These are phyloP conservation scores for Stenodera caucasica DNA, from an alignment of 2,888 invertebrate species.

Conservation along the genomic window DNA sequence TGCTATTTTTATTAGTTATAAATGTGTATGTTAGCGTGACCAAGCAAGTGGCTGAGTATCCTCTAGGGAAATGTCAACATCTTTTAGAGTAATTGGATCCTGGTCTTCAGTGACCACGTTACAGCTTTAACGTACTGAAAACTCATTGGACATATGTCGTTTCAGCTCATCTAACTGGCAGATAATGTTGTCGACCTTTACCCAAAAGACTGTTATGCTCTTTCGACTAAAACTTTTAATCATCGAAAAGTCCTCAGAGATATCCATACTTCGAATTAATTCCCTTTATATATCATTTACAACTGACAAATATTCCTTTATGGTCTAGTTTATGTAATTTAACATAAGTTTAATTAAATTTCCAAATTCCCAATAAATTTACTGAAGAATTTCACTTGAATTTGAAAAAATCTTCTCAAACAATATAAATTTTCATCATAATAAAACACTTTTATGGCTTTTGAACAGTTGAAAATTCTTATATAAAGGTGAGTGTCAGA, in stretches of 20 bases:
- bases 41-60: conserved; percentile 31
- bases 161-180: conserved; percentile 17
- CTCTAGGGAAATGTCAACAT: conserved; percentile 34
- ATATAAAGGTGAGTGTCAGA: conserved; percentile 19
- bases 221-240: conserved; percentile 5
- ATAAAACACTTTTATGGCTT: conserved; percentile 30
- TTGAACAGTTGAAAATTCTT: conserved; percentile 25
- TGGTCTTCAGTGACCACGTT: conserved; percentile 29
- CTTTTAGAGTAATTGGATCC: conserved; percentile 33
- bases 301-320: neutral
- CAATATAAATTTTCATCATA: conserved; percentile 32
- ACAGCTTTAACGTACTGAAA: conserved; percentile 34
- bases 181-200: conserved; percentile 4
- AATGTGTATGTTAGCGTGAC: conserved; percentile 22
- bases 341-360: conserved; percentile 18
- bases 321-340: no score
- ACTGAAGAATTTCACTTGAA: conserved; percentile 22
- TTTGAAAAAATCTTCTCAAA: conserved; percentile 25
- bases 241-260: conserved; percentile 2
- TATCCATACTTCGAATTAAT: conserved; percentile 3
- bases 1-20: no score
- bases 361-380: conserved; percentile 8
- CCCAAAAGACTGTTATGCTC: conserved; percentile 15
- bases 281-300: neutral
- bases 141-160: conserved; percentile 34